Percentiles rank a stretch among this genome's conserved stretches.
phyloP scores from a whole-genome alignment of 1,140 invertebrate species.

The Vanessa tameamea region DNA sequence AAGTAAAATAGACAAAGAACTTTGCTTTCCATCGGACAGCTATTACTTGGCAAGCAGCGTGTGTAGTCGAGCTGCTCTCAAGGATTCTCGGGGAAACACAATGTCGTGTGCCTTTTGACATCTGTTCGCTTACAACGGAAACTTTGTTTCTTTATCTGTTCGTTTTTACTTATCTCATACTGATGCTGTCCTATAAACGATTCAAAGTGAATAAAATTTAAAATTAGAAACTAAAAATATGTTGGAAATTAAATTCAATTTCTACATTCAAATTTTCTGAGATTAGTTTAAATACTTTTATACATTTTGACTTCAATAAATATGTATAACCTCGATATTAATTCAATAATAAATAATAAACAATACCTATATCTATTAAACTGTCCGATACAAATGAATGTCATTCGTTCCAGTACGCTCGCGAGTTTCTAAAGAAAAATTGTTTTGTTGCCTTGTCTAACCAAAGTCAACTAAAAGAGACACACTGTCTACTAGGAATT shows the following conservation, averaged over 20 bases:
- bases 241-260: too few species aligned
- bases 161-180: constrained; percentile 10
- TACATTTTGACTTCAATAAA: background rate
- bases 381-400: constrained; percentile 24
- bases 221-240: background rate
- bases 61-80: constrained; percentile 39
- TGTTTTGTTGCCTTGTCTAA: constrained; percentile 22
- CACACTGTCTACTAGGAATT: constrained; percentile 22
- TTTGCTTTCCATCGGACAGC: constrained; percentile 37
- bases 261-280: background rate
- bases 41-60: constrained; percentile 40
- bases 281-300: background rate
- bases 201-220: constrained; percentile 18
- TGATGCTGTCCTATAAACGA: constrained; percentile 9
- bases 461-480: constrained; percentile 24
- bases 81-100: constrained; percentile 38
- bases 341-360: constrained; percentile 14
- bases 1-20: constrained; percentile 35
- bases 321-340: background rate
- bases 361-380: constrained; percentile 23
- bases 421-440: constrained; percentile 17
- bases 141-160: constrained; percentile 35
- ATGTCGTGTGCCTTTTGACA: constrained; percentile 45
- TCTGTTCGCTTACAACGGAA: constrained; percentile 38
- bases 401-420: constrained; percentile 20